Evolutionary conservation across 2,113 vertebrate species (phyloP).

Genomic region (Hemichromis elongatus): DNA sequence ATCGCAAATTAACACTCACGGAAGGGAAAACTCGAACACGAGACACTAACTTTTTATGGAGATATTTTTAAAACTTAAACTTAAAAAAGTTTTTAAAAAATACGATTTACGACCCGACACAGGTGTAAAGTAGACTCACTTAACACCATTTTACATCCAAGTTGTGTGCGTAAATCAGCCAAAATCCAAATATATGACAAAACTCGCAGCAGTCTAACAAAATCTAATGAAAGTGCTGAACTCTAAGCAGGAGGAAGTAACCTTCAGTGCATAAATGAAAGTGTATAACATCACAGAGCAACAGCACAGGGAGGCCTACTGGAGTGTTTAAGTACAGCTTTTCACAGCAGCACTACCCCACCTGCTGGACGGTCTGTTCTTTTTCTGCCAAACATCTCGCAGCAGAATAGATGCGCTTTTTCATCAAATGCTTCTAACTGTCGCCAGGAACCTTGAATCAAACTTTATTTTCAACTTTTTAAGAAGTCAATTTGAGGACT

Average conservation of each 20-base stretch:
- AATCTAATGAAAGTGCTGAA: not conserved
- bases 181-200: not conserved
- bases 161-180: not conserved
- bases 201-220: not conserved
- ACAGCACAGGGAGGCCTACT: not conserved
- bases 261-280: not conserved
- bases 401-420: not conserved
- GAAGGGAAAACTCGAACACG: not conserved
- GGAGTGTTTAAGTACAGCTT: not conserved
- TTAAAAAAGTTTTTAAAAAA: not conserved
- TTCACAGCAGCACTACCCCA: not conserved
- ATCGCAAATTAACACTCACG: not conserved
- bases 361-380: slow-evolving; percentile 15
- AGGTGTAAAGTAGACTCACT: not conserved
- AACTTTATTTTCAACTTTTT: not conserved
- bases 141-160: not conserved
- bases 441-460: not conserved
- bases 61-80: not conserved
- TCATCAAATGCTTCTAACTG: not conserved
- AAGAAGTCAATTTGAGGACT: not conserved
- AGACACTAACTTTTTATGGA: not conserved
- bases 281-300: not conserved
- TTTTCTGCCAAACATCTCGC: not conserved
- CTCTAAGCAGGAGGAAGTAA: not conserved
- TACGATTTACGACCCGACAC: not conserved